These are phyloP conservation scores for Urophycis tenuis DNA, from an alignment of 2,797 vertebrate genomes.

Conservation along the genomic window DNA sequence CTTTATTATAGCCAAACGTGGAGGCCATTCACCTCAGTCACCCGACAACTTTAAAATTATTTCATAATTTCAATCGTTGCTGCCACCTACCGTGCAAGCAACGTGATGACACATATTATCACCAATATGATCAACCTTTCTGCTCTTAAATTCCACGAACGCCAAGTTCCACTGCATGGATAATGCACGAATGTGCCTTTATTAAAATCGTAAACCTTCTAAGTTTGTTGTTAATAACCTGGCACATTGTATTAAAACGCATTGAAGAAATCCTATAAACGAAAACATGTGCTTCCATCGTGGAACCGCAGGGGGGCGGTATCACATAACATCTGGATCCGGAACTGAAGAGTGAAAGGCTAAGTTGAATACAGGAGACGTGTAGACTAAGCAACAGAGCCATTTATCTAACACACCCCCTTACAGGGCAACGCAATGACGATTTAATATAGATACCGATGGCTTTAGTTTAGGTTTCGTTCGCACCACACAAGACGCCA, in stretches of 20 bases:
- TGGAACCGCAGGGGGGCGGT: neutral
- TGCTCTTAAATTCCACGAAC: too few relatives aligned
- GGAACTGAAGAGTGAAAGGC: neutral
- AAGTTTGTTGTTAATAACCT: neutral
- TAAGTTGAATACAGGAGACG: neutral
- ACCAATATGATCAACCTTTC: too few relatives aligned
- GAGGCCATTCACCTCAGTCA: neutral
- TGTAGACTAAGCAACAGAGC: neutral
- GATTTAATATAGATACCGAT: neutral
- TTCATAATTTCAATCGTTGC: constrained; percentile 9
- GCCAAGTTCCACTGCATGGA: too few relatives aligned
- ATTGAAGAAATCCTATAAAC: too few relatives aligned
- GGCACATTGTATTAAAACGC: neutral
- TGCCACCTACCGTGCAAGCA: constrained; percentile 36
- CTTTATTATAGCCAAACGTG: neutral
- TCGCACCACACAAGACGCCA: neutral
- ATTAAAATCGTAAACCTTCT: neutral
- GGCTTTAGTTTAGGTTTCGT: too few relatives aligned
- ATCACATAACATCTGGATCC: neutral
- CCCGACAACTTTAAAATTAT: neutral
- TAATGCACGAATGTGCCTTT: too few relatives aligned
- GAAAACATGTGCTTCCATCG: neutral
- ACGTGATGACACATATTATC: neutral
- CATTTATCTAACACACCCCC: neutral
- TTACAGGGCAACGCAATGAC: too few relatives aligned